Conservation (phyloP, 2,888 invertebrate genomes). For the Cheilosia grossa region DNA sequence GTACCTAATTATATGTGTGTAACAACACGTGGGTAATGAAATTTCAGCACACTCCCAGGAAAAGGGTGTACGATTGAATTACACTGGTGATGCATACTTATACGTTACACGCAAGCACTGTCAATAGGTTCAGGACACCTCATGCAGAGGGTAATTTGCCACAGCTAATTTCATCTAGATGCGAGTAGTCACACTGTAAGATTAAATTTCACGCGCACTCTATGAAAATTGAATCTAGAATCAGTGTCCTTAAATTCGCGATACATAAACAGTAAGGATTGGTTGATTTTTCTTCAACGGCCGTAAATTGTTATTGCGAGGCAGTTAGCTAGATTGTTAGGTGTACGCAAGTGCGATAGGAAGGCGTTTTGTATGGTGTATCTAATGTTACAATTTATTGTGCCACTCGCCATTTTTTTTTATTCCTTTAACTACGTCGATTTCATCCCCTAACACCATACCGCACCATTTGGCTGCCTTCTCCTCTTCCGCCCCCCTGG, state of each 20-base stretch:
- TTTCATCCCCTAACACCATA: constrained; percentile 56
- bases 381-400: constrained; percentile 71
- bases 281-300: constrained; percentile 13
- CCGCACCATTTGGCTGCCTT: constrained; percentile 20
- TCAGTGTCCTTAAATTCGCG: constrained; percentile 43
- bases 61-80: constrained; percentile 60
- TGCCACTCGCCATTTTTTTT: constrained; percentile 72
- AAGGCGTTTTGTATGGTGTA: constrained; percentile 69
- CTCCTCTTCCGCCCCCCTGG: constrained; percentile 19
- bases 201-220: constrained; percentile 49
- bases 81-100: constrained; percentile 32
- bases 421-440: constrained; percentile 53
- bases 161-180: constrained; percentile 47
- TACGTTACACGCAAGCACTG: constrained; percentile 3
- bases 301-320: constrained; percentile 52
- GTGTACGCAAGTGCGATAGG: constrained; percentile 71
- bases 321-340: constrained; percentile 67
- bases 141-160: constrained; percentile 53
- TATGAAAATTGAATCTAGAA: constrained; percentile 61
- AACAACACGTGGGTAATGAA: constrained; percentile 57
- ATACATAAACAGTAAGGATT: constrained; percentile 44
- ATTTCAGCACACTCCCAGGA: constrained; percentile 10
- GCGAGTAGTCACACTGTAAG: constrained; percentile 16
- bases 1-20: constrained; percentile 38
- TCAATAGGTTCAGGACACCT: constrained; percentile 7